Conservation (phyloP, 53 echinoderm and acorn worm species). For the Antedon mediterranea region DNA sequence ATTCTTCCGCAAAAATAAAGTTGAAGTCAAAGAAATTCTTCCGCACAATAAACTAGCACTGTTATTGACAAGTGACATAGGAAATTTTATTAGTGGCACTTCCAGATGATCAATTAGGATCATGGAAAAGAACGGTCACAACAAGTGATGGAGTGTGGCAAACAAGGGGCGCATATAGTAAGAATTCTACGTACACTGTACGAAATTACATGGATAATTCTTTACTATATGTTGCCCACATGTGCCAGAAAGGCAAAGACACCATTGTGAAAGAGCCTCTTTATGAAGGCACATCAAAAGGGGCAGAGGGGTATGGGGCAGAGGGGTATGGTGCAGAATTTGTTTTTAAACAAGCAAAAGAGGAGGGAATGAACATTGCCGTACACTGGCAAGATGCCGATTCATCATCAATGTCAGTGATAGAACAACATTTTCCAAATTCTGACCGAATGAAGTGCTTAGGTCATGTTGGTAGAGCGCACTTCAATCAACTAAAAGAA, state of each 20-base stretch:
- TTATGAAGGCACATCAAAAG: not conserved
- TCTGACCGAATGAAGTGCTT: not conserved
- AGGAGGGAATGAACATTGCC: not conserved
- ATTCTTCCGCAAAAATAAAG: no score
- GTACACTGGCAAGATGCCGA: constrained; percentile 2
- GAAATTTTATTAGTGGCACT: not conserved
- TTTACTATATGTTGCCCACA: not conserved
- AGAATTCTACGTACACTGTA: not conserved
- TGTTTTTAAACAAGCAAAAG: not conserved
- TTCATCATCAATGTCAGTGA: not conserved
- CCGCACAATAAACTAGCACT: no score
- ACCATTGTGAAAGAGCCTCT: not conserved
- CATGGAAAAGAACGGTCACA: not conserved
- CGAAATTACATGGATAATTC: not conserved
- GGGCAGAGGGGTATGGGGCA: not conserved
- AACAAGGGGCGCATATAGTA: not conserved
- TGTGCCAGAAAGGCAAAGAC: not conserved
- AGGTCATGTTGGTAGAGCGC: not conserved
- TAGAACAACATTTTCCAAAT: not conserved
- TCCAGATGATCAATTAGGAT: not conserved
- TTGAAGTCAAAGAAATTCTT: no score
- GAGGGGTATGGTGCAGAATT: not conserved
- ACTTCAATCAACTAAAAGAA: not conserved
- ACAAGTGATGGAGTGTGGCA: constrained; percentile 1
- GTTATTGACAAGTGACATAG: no score